Evolutionary conservation across 1,140 invertebrate genomes (phyloP).

Genomic region (Oedothorax gibbosus): DNA sequence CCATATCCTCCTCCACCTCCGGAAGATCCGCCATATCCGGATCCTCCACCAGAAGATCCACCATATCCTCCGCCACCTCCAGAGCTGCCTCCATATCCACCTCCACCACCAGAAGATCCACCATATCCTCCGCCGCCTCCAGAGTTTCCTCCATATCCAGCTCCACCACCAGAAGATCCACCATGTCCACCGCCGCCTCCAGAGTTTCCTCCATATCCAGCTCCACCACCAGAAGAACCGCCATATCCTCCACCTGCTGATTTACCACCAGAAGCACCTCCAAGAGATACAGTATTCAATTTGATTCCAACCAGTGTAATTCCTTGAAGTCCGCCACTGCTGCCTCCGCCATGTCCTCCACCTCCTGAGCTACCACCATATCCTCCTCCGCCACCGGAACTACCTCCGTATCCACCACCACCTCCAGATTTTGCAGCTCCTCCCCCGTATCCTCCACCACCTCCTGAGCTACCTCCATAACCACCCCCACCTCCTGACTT

Average conservation of each 20-base stretch:
- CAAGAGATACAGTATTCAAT: conserved; percentile 52
- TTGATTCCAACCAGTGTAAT: conserved; percentile 50
- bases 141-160: conserved; percentile 57
- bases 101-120: conserved; percentile 23
- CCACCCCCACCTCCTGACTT: conserved; percentile 34
- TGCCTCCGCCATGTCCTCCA: conserved; percentile 40
- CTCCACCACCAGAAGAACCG: conserved; percentile 20
- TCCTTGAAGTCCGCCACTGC: conserved; percentile 36
- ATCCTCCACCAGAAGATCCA: conserved; percentile 43
- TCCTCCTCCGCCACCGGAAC: conserved; percentile 33
- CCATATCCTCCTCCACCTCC: conserved; percentile 39
- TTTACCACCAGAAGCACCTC: conserved; percentile 36
- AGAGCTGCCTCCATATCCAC: conserved; percentile 59
- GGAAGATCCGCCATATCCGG: conserved; percentile 47
- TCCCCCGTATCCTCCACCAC: conserved; percentile 37
- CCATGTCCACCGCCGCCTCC: conserved; percentile 56
- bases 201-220: conserved; percentile 57
- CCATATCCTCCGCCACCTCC: conserved; percentile 47
- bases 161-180: conserved; percentile 52
- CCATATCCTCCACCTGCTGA: conserved; percentile 36
- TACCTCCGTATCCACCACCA: conserved; percentile 22
- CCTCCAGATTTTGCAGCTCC: conserved; percentile 35
- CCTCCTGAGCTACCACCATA: conserved; percentile 42
- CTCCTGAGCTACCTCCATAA: conserved; percentile 19
- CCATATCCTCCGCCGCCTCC: conserved; percentile 47